A percentile compares a stretch with the other conserved stretches of the same genome.
These are phyloP conservation scores for Tetragonisca angustula DNA, from an alignment of 2,888 invertebrate genomes.

Conservation along the genomic window DNA sequence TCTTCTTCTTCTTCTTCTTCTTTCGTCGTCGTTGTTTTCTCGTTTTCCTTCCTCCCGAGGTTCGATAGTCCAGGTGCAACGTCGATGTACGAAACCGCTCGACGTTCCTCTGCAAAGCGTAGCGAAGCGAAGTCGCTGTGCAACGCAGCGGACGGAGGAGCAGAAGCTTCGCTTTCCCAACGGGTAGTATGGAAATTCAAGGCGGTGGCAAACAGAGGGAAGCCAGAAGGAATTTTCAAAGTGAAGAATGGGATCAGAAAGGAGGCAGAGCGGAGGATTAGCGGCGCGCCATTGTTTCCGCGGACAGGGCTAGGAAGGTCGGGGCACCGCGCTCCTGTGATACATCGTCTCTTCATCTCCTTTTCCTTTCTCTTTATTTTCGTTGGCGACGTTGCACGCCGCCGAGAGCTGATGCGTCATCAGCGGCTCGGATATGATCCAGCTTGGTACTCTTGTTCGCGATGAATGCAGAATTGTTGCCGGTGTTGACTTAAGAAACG, in stretches of 20 bases:
- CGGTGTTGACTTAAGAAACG: slow-evolving; percentile 53
- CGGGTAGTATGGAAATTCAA: neutral
- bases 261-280: slow-evolving; percentile 11
- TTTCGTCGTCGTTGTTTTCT: slow-evolving; percentile 23
- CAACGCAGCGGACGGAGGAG: neutral
- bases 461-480: slow-evolving; percentile 54
- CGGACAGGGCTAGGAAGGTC: slow-evolving; percentile 19
- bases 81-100: slow-evolving; percentile 15
- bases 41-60: slow-evolving; percentile 7
- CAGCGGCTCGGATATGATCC: slow-evolving; percentile 56
- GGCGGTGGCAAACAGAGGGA: neutral
- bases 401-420: slow-evolving; percentile 44
- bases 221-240: slow-evolving; percentile 14
- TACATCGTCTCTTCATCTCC: slow-evolving; percentile 55
- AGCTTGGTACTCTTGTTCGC: slow-evolving; percentile 56
- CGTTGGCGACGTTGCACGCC: slow-evolving; percentile 29
- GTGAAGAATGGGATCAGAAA: slow-evolving; percentile 16
- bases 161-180: neutral
- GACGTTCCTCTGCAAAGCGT: slow-evolving; percentile 37
- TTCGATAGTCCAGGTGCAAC: slow-evolving; percentile 20
- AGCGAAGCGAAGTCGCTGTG: neutral
- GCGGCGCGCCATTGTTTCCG: slow-evolving; percentile 45
- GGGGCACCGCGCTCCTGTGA: slow-evolving; percentile 28
- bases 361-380: slow-evolving; percentile 39
- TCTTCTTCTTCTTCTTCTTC: slow-evolving; percentile 12